phyloP scores from a whole-genome alignment of 2,888 invertebrate genomes.

The Diplolepis rosae region DNA sequence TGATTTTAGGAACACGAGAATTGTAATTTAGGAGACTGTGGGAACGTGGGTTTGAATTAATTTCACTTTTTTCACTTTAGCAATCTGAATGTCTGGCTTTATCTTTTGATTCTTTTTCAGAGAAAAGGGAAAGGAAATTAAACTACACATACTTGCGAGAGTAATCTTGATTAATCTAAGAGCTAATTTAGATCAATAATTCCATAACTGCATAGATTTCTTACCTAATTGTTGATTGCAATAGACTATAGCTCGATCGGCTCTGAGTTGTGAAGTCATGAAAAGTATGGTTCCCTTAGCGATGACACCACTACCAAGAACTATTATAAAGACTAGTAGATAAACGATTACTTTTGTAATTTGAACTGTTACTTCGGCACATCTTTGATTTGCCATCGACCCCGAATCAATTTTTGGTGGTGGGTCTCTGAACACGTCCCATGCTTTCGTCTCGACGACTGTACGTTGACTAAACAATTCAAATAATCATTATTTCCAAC shows the following conservation, averaged over 20 bases:
- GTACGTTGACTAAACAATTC: constrained; percentile 81
- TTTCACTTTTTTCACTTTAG: not conserved
- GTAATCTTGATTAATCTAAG: constrained; percentile 22
- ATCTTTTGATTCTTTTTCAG: not conserved
- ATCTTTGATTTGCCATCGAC: constrained; percentile 91
- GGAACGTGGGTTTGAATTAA: not conserved
- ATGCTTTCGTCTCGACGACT: constrained; percentile 92
- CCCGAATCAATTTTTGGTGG: constrained; percentile 92
- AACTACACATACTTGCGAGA: not conserved
- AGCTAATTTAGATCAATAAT: constrained; percentile 2
- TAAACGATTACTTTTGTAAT: constrained; percentile 90
- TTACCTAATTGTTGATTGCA: constrained; percentile 91
- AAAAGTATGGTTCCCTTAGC: constrained; percentile 92
- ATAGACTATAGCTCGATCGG: constrained; percentile 84
- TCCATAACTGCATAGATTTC: constrained; percentile 50
- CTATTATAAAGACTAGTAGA: constrained; percentile 87
- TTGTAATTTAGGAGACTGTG: not conserved
- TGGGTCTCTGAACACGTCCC: constrained; percentile 97
- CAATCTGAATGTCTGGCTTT: not conserved
- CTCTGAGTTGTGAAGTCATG: constrained; percentile 92
- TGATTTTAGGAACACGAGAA: not conserved
- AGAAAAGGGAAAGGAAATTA: not conserved
- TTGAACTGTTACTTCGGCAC: constrained; percentile 89
- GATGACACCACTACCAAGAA: constrained; percentile 88
- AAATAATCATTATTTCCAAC: not conserved